Evolutionary conservation across 2,888 invertebrate species (phyloP), one percentile per base, ranked within the genome.

Genomic region (Marronus borbonicus): DNA sequence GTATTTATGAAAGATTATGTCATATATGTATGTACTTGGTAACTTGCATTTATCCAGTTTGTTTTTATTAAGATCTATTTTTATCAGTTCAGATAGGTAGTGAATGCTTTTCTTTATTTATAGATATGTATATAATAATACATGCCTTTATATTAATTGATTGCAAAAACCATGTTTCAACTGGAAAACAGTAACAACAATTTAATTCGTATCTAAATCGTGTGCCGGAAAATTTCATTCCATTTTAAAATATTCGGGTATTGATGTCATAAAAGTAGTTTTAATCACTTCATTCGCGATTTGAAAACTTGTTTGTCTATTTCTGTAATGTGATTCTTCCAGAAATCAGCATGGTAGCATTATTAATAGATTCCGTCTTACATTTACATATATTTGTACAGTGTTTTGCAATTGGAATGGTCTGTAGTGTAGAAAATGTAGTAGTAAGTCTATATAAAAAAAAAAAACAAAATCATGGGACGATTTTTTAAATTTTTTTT

Each of bases 1-100:
- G 87, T 87, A 82, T 74, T 60, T 66, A 44, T 55, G 31, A 55
- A 1, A 55, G 20, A 14, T 55, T 17, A 14, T 58, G 60, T 62
- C 44, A 44, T 44, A 44, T 36, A 12, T 24, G 20, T 74, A 55
- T 72, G 5, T 36, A 36, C 8, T 58, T 64, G 14, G 12, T 66
- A 76, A 24, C 36, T 20, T 44, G 39, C 3, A 66, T 44, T 14
- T 44, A 58, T 36, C 58, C 2, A 58, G 58, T 24, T 68, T 65
- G 65, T 66, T 76, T 76, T 65, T 28, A 28, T 52, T 58, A 31
- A 66, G 55, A 65, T 65, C 10, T 76, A 65, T 31, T 17, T 50
- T 74, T 74, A 24, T 72, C 39, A 60, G 12, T 55, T 17, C n/a
- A 55, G n/a, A 55, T 17, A 55, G 55, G 17, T 1, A 44, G 8